Percentiles rank a stretch among this genome's conserved stretches.
Conservation (phyloP, 2,888 invertebrate genomes). For the Idaea aversata region DNA sequence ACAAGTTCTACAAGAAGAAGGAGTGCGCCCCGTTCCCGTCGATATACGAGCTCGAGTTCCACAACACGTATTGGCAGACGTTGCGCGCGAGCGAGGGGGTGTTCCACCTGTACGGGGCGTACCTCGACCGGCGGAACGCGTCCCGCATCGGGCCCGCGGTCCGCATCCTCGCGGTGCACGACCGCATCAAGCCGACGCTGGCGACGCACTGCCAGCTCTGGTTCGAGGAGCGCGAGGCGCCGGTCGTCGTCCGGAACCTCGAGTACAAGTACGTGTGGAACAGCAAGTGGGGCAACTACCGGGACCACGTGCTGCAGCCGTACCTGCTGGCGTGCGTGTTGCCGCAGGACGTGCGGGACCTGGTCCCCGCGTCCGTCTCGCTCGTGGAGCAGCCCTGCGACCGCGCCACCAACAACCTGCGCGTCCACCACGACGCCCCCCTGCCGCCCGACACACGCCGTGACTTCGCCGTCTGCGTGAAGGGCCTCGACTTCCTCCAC, state of each 20-base stretch:
- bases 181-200: constrained; percentile 91
- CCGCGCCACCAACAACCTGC: constrained; percentile 90
- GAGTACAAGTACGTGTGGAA: constrained; percentile 98
- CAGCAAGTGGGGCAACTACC: constrained; percentile 96
- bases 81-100: constrained; percentile 91
- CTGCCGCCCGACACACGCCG: constrained; percentile 77
- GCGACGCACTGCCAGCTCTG: constrained; percentile 93
- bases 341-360: constrained; percentile 85
- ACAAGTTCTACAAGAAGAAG: constrained; percentile 82
- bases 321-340: constrained; percentile 94
- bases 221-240: constrained; percentile 92
- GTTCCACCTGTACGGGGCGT: constrained; percentile 94
- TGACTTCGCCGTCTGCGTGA: constrained; percentile 95
- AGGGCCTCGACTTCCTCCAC: constrained; percentile 95
- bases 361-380: constrained; percentile 91
- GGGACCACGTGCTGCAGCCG: constrained; percentile 94
- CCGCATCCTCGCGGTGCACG: constrained; percentile 92
- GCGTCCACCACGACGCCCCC: constrained; percentile 90
- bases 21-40: constrained; percentile 92
- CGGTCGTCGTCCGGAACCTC: constrained; percentile 88
- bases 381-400: constrained; percentile 92
- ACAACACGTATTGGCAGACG: constrained; percentile 96
- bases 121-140: constrained; percentile 89
- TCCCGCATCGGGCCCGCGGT: constrained; percentile 91
- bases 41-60: constrained; percentile 94